These are phyloP conservation scores for Lithobates sylvaticus DNA, from an alignment of 2,797 vertebrate genomes.

Conservation along the genomic window DNA sequence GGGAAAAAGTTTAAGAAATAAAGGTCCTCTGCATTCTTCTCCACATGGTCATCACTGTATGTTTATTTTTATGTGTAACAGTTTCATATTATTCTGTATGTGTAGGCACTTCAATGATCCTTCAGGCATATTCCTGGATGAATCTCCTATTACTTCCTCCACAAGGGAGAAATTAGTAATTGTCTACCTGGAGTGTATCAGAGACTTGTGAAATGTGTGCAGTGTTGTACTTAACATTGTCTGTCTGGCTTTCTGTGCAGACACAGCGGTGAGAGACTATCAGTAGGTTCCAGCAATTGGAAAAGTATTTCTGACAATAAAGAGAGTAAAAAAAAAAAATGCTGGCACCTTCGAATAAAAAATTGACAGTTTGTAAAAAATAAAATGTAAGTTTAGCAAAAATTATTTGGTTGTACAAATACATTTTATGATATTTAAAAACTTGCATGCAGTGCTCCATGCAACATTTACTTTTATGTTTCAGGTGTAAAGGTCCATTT, in stretches of 20 bases:
- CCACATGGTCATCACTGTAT: slow-evolving; percentile 60
- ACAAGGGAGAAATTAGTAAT: not conserved
- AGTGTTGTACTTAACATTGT: not conserved
- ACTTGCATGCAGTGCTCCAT: no score
- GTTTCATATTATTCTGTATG: not conserved
- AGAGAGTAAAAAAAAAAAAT: no score
- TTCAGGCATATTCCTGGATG: slow-evolving; percentile 8
- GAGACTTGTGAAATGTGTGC: not conserved
- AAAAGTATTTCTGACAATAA: no score
- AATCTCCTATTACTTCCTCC: not conserved
- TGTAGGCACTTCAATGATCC: not conserved
- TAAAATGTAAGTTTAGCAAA: no score
- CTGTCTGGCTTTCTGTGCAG: not conserved
- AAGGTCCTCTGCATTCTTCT: slow-evolving; percentile 56
- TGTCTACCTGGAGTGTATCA: not conserved
- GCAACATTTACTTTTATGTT: no score
- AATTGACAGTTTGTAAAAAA: no score
- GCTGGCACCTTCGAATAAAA: no score
- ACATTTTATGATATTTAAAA: no score
- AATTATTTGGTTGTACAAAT: no score
- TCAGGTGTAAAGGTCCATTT: no score
- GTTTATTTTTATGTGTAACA: not conserved
- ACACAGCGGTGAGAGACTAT: not conserved
- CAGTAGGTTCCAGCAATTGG: no score
- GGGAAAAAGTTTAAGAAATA: slow-evolving; percentile 54